Percentiles rank a stretch among this genome's conserved stretches.
Conservation (phyloP, 2,797 vertebrate genomes). For the Sarcophilus harrisii region DNA sequence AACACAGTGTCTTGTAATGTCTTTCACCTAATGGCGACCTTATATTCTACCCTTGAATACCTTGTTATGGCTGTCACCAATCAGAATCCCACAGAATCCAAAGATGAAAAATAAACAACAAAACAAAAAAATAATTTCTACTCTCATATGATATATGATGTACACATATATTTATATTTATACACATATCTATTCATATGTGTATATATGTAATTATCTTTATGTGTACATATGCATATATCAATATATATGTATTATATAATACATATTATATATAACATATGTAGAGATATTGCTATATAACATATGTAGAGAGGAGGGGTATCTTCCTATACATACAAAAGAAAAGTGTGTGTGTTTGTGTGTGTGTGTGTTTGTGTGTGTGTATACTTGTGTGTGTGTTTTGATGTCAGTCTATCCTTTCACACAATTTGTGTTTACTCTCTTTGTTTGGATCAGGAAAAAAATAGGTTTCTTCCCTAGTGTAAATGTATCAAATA, state of each 20-base stretch:
- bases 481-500: not conserved
- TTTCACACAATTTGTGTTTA: not conserved
- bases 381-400: not conserved
- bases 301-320: not conserved
- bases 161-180: not conserved
- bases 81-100: not conserved
- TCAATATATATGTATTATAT: no score
- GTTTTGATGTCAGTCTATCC: not conserved
- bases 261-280: no score
- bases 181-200: not conserved
- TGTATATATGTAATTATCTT: not conserved
- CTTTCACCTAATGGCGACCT: no score
- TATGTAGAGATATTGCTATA: not conserved
- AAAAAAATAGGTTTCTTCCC: not conserved
- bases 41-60: no score
- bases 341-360: not conserved
- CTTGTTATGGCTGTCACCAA: no score
- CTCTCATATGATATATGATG: not conserved
- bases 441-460: not conserved
- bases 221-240: not conserved
- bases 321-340: not conserved
- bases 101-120: not conserved
- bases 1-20: no score
- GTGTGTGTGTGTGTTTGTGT: no score
- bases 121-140: not conserved